These are phyloP conservation scores for Meta bourneti DNA, from an alignment of 2,888 invertebrate species.

Conservation along the genomic window DNA sequence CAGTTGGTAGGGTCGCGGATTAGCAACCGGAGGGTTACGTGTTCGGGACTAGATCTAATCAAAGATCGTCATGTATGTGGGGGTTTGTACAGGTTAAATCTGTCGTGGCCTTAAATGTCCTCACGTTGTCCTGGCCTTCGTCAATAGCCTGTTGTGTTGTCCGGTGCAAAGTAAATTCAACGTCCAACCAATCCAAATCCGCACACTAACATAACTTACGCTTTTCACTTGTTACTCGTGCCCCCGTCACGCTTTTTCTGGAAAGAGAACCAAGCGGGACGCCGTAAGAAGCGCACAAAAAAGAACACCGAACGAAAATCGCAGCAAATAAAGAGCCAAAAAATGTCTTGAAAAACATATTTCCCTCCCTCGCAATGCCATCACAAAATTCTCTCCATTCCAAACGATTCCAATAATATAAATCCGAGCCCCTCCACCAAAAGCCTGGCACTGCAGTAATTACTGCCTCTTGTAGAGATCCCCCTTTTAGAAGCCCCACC, in stretches of 20 bases:
- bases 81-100: no score
- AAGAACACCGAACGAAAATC: constrained; percentile 8
- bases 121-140: no score
- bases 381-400: constrained; percentile 54
- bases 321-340: constrained; percentile 24
- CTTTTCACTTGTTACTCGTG: constrained; percentile 20
- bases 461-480: constrained; percentile 71
- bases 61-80: no score
- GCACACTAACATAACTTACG: not conserved
- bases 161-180: no score
- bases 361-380: constrained; percentile 38
- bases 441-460: constrained; percentile 71
- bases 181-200: no score
- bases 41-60: no score
- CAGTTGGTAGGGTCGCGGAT: no score
- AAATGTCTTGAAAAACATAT: constrained; percentile 52
- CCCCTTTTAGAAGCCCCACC: constrained; percentile 12
- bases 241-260: constrained; percentile 8
- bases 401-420: constrained; percentile 73
- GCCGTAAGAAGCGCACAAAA: constrained; percentile 27
- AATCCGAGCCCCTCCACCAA: constrained; percentile 67
- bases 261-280: constrained; percentile 20
- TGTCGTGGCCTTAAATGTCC: no score
- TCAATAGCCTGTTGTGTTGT: no score
- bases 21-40: no score